phyloP scores from a whole-genome alignment of 2,888 invertebrate genomes.

The Noctua fimbriata region DNA sequence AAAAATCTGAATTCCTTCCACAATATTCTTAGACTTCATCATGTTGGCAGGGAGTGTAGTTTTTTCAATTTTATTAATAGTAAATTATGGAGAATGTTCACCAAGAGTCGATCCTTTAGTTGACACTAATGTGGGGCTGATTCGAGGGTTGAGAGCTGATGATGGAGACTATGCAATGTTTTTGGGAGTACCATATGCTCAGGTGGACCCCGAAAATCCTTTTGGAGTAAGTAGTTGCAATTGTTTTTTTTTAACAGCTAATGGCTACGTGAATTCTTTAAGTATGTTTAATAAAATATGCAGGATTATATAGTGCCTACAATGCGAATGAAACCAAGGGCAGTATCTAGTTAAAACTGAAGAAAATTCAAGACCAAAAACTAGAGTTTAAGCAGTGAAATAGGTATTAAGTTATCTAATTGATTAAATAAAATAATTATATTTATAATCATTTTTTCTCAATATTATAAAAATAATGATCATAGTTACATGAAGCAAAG shows the following conservation, averaged over 20 bases:
- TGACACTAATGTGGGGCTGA: conserved; percentile 70
- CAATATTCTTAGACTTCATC: not conserved
- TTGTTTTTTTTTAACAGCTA: not conserved
- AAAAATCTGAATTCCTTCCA: not conserved
- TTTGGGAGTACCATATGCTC: conserved; percentile 77
- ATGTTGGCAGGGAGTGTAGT: conserved; percentile 24
- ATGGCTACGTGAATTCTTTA: not conserved
- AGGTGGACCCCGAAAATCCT: conserved; percentile 71
- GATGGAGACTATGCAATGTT: conserved; percentile 77
- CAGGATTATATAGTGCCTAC: not conserved
- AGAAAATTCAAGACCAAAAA: not conserved
- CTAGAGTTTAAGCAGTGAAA: not conserved
- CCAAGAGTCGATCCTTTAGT: conserved; percentile 70
- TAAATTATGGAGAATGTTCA: conserved; percentile 28
- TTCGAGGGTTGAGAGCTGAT: conserved; percentile 69
- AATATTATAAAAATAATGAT: not conserved
- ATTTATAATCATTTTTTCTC: not conserved
- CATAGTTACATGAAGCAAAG: not conserved
- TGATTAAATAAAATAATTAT: not conserved
- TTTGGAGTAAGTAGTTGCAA: conserved; percentile 74
- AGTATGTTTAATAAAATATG: not conserved
- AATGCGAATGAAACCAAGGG: not conserved
- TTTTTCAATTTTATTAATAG: conserved; percentile 22
- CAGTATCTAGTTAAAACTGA: not conserved
- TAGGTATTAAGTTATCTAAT: not conserved